Base-by-base conservation (phyloP, 2,113 vertebrate species). In the Leucoraja erinaceus region DNA sequence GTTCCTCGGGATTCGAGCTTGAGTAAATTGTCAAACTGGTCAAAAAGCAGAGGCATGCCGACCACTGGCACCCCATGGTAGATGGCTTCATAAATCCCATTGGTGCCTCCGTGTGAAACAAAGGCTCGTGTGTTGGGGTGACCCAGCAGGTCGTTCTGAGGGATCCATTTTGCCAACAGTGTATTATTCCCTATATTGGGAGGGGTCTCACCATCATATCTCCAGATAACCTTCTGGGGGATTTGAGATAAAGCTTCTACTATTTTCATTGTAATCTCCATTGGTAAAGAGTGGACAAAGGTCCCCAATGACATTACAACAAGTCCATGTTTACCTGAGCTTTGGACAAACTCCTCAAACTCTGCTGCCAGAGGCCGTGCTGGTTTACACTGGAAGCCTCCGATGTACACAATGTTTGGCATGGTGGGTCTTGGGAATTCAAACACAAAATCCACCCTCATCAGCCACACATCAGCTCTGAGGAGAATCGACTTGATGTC, bases 201-300 rank as follows among this genome's bases (percentile, higher is more conserved):
- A 3, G 96, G 96, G 0, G 63, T 90, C 31, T 96, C 94, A 0
- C 96, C 95, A 0, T 47, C 92, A 16, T 97, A 94, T 83, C 96
- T 96, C 96, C 96, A 97, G 59, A 97, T 95, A 5, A 97, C 96
- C 92, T 96, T 95, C 54, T 97, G 96, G 4, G 96, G 96, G n/a
- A 97, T 93, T 63, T 95, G 95, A 12, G 96, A 95, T 22, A 83
- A 56, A 9, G 79, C 47, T 47, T 83, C 79, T 56, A 47, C 79
- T 56, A 83, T 83, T 83, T 95, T 94, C 0, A 94, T 94, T 0
- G 96, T 96, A 5, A 97, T 96, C 2, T 96, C 95, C 31, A 81
- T 3, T 0, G 96, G 96, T 0, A 97, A 86, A 25, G 92, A 94
- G 92, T 95, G 94, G 0, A 97, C 94, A 0, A 97, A 76, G 0